Conservation (phyloP, 2,113 vertebrate species). For the Lutjanus erythropterus region DNA sequence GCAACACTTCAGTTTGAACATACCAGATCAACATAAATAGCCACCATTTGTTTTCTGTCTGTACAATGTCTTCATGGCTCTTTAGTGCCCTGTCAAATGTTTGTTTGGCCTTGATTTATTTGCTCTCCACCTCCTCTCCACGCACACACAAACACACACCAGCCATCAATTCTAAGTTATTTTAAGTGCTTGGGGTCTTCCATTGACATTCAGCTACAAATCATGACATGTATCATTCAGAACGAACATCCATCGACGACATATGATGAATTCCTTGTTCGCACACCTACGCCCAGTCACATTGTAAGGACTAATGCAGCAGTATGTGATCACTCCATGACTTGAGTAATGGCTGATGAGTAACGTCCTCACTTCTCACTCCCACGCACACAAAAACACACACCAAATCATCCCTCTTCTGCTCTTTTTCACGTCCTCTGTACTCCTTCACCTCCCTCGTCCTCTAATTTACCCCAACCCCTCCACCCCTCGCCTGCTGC, state of each 20-base stretch:
- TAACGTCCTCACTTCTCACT: slow-evolving; percentile 53
- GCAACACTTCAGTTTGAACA: slow-evolving; percentile 20
- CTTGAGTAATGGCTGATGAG: slow-evolving; percentile 58
- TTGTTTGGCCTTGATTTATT: slow-evolving; percentile 46
- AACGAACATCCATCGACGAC: slow-evolving; percentile 2
- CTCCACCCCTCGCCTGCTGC: neutral
- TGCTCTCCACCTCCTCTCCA: neutral
- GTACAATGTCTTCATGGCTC: neutral
- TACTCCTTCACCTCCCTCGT: slow-evolving; percentile 23
- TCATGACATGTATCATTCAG: slow-evolving; percentile 22
- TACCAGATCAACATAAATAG: slow-evolving; percentile 15
- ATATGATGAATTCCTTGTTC: neutral
- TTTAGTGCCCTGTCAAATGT: slow-evolving; percentile 43
- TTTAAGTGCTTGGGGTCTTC: slow-evolving; percentile 33
- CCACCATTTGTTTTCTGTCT: slow-evolving; percentile 22
- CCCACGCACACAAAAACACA: slow-evolving; percentile 25
- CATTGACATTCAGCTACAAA: neutral
- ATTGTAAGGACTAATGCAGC: slow-evolving; percentile 40
- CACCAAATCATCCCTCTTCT: slow-evolving; percentile 18
- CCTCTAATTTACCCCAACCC: slow-evolving; percentile 31
- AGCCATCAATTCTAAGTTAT: slow-evolving; percentile 28
- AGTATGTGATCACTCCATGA: slow-evolving; percentile 25
- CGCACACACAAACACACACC: neutral
- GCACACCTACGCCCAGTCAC: slow-evolving; percentile 44
- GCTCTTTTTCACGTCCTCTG: slow-evolving; percentile 4